Percentiles rank a stretch among this genome's conserved stretches.
These are phyloP conservation scores for Zaprionus gabonicus DNA, from an alignment of 1,140 invertebrate genomes.

Conservation along the genomic window DNA sequence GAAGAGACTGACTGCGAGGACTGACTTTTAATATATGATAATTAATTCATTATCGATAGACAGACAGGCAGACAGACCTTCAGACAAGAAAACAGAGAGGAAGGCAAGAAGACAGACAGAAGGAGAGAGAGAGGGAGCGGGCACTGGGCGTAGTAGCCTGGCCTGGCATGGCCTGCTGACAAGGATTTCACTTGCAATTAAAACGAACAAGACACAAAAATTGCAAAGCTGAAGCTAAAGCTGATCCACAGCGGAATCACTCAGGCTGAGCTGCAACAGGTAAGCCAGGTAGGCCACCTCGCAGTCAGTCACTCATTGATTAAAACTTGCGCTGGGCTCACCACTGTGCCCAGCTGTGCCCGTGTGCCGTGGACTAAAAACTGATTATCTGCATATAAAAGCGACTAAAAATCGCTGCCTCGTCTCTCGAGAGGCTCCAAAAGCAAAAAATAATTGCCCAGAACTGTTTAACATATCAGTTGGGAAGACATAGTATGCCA, in stretches of 20 bases:
- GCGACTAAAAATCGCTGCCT: slow-evolving; percentile 69
- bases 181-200: slow-evolving; percentile 83
- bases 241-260: slow-evolving; percentile 8
- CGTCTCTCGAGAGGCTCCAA: neutral
- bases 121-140: neutral
- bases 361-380: slow-evolving; percentile 72
- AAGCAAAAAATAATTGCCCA: slow-evolving; percentile 78
- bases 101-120: slow-evolving; percentile 27
- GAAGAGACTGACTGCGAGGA: slow-evolving; percentile 22
- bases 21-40: slow-evolving; percentile 83
- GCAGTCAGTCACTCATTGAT: slow-evolving; percentile 68
- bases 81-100: slow-evolving; percentile 20
- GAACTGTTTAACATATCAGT: slow-evolving; percentile 82
- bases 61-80: slow-evolving; percentile 30
- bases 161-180: slow-evolving; percentile 47
- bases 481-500: slow-evolving; percentile 22
- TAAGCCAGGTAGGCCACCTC: neutral
- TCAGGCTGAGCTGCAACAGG: slow-evolving; percentile 16
- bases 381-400: slow-evolving; percentile 78
- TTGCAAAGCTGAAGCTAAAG: slow-evolving; percentile 38
- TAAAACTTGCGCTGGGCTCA: slow-evolving; percentile 61
- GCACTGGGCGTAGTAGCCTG: slow-evolving; percentile 28
- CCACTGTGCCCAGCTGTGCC: slow-evolving; percentile 61
- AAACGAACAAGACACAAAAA: slow-evolving; percentile 81
- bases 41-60: slow-evolving; percentile 80